A percentile compares a stretch with the other conserved stretches of the same genome.
phyloP scores from a whole-genome alignment of 37 sponge, comb jelly and placozoan species.

The Theonella swinhoei region DNA sequence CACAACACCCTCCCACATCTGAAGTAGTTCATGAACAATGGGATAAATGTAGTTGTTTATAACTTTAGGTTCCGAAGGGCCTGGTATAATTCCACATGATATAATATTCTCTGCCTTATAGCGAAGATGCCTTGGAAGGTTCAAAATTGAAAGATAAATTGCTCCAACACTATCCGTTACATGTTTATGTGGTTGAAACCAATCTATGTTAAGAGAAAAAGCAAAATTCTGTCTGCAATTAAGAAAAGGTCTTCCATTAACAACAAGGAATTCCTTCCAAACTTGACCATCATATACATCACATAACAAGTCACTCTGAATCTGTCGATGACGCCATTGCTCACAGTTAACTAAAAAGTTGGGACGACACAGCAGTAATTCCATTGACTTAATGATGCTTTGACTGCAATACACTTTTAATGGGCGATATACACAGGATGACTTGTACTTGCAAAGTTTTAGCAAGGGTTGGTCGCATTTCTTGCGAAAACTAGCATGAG shows the following conservation, averaged over 20 bases:
- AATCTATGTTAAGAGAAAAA: constrained; percentile 55
- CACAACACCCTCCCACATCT: constrained; percentile 14
- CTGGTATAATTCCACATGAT: constrained; percentile 46
- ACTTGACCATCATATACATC: too few relatives aligned
- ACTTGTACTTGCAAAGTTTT: too few relatives aligned
- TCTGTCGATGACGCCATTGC: too few relatives aligned
- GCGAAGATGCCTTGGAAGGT: constrained; percentile 36
- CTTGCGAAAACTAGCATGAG: too few relatives aligned
- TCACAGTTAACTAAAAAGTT: too few relatives aligned
- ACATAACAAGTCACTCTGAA: too few relatives aligned
- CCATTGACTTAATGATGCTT: too few relatives aligned
- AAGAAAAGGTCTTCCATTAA: constrained; percentile 1
- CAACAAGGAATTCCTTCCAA: too few relatives aligned
- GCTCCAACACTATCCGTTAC: constrained; percentile 47
- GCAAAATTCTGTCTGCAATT: constrained; percentile 13
- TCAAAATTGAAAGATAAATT: constrained; percentile 46
- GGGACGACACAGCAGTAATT: too few relatives aligned
- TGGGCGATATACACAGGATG: too few relatives aligned
- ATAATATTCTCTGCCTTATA: constrained; percentile 48
- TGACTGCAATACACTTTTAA: too few relatives aligned
- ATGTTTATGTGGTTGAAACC: constrained; percentile 56
- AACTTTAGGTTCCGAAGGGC: constrained; percentile 44
- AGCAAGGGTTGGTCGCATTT: too few relatives aligned
- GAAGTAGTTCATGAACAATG: constrained; percentile 24
- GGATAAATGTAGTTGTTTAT: constrained; percentile 37